phyloP scores from a whole-genome alignment of 1,140 invertebrate genomes.

The Homalodisca vitripennis region DNA sequence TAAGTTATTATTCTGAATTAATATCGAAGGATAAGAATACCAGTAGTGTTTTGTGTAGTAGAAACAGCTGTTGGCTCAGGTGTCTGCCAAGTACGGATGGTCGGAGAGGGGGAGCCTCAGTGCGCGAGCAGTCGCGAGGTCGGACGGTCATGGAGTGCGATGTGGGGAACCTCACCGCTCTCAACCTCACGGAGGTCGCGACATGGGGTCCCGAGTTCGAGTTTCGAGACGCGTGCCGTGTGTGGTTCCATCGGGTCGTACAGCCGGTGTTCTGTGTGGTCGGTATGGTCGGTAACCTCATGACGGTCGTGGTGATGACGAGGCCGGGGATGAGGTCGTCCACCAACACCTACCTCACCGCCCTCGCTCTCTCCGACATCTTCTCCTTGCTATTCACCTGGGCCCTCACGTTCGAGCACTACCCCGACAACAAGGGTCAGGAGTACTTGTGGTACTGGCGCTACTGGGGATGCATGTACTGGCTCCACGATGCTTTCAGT shows the following conservation, averaged over 20 bases:
- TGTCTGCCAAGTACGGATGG: background rate
- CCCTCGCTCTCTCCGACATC: slow-evolving; percentile 69
- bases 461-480: slow-evolving; percentile 58
- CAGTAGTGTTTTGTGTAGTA: too few relatives aligned
- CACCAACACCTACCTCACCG: slow-evolving; percentile 73
- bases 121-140: too few relatives aligned
- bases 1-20: too few relatives aligned
- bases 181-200: background rate
- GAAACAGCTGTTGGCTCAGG: background rate
- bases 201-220: background rate
- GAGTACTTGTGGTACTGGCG: slow-evolving; percentile 50
- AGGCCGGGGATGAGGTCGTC: slow-evolving; percentile 71
- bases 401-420: slow-evolving; percentile 62
- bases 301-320: slow-evolving; percentile 73
- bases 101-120: too few relatives aligned
- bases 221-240: slow-evolving; percentile 51
- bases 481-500: slow-evolving; percentile 63
- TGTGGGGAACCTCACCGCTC: too few relatives aligned
- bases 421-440: slow-evolving; percentile 52
- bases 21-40: too few relatives aligned
- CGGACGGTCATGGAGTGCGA: too few relatives aligned
- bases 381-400: slow-evolving; percentile 67
- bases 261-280: slow-evolving; percentile 65
- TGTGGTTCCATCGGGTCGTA: slow-evolving; percentile 63
- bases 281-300: slow-evolving; percentile 67